A percentile compares a stretch with the other conserved stretches of the same genome.
These are phyloP conservation scores for Cotesia congregata DNA, from an alignment of 2,888 invertebrate species.

Conservation along the genomic window DNA sequence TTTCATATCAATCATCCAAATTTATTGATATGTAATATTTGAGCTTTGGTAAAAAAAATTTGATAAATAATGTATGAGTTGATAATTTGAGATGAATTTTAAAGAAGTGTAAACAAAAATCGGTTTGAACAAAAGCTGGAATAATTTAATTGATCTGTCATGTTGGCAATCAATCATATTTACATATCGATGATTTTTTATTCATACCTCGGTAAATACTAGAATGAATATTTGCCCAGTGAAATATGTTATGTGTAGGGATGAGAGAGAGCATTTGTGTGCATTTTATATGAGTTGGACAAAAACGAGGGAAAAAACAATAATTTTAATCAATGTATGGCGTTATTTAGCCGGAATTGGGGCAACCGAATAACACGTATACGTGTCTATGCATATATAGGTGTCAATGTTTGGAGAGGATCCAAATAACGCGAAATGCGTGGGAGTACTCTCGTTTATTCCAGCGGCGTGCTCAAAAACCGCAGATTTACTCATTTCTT, in stretches of 20 bases:
- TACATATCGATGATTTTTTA: conserved; percentile 25
- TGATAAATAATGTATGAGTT: too few relatives aligned
- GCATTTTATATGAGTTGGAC: conserved; percentile 9
- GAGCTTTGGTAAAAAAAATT: too few relatives aligned
- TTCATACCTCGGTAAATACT: conserved; percentile 11
- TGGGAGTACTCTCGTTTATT: conserved; percentile 38
- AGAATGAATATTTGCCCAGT: neutral
- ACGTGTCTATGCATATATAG: neutral
- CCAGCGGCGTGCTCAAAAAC: conserved; percentile 26
- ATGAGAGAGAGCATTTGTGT: neutral
- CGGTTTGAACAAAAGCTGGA: neutral
- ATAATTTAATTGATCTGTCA: conserved; percentile 12
- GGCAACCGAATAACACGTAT: neutral
- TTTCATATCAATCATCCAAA: too few relatives aligned
- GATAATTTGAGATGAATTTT: too few relatives aligned
- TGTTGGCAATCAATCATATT: conserved; percentile 9
- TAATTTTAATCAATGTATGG: conserved; percentile 37
- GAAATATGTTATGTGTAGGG: neutral
- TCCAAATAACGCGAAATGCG: conserved; percentile 40
- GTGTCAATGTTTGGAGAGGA: conserved; percentile 36
- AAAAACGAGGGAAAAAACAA: conserved; percentile 26
- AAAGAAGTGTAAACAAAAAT: too few relatives aligned
- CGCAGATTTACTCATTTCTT: conserved; percentile 41
- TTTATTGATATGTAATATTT: too few relatives aligned
- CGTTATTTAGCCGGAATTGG: conserved; percentile 37